Base-by-base conservation (phyloP, 1,140 invertebrate species). In the Saxidomus purpurata region DNA sequence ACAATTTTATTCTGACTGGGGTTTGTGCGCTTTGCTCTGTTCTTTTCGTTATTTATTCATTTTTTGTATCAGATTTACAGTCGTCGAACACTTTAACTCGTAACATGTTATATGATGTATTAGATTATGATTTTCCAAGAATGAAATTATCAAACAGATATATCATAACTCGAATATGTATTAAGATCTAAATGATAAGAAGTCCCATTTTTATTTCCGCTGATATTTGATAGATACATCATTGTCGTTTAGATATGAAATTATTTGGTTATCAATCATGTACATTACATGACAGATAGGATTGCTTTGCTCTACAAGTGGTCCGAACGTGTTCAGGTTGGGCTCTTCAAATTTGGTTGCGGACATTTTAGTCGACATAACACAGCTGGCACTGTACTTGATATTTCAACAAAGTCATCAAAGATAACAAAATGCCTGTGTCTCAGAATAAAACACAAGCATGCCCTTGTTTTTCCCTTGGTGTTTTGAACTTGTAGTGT, bases 211-310 rank as follows among this genome's bases (percentile, higher is more conserved):
- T 43, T 43, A 43, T 43, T 63, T 63, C 59, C 59, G 19, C 28
- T n/a, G 59, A 63, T 63, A 19, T 63, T 63, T 28, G 9, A 9
- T 25, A 28, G 67, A 71, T 71, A 28, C 36, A 71, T 71, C 67
- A 71, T 11, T 71, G 67, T 71, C 67, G 67, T 71, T 31, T 38
- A 22, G 67, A 28, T 71, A 71, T 38, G 67, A 71, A 71, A 71
- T 40, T 38, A 38, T 71, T 36, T 71, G 3, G 22, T 71, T 71
- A 71, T 71, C 67, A 71, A 71, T 71, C 67, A 71, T 22, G 34
- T 71, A 71, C 17, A 6, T 36, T 36, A 71, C 67, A 71, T 71
- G 67, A 71, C 67, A 71, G 67, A 71, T 71, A 17, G 67, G 67
- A 9, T 71, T n/a, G 67, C 67, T 2, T 71, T 19, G 15, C 31